phyloP scores from a whole-genome alignment of 2,113 vertebrate genomes.

The Zapornia atra region DNA sequence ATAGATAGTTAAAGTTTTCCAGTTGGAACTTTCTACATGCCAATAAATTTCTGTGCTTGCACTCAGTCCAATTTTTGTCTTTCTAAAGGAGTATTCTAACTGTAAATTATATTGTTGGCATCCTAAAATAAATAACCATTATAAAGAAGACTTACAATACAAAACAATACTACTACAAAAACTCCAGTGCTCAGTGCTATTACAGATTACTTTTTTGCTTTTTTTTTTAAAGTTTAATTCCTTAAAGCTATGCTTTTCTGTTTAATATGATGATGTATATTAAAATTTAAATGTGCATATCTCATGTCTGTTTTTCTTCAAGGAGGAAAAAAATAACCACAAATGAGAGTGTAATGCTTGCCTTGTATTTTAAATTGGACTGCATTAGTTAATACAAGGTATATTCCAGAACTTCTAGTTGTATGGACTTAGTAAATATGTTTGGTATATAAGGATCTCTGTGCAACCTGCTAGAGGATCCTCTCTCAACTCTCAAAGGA shows the following conservation, averaged over 20 bases:
- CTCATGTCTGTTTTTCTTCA: neutral
- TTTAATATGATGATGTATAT: neutral
- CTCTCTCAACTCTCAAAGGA: neutral
- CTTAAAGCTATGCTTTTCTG: neutral
- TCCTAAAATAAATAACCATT: neutral
- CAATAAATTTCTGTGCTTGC: neutral
- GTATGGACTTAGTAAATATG: neutral
- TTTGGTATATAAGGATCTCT: neutral
- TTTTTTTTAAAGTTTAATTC: neutral
- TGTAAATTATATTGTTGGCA: neutral
- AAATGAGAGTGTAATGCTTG: neutral
- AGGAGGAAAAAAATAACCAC: fast-evolving
- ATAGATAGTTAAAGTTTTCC: neutral
- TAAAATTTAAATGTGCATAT: neutral
- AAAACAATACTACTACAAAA: neutral
- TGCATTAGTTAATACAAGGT: neutral
- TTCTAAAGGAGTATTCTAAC: neutral
- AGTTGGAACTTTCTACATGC: neutral
- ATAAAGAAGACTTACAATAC: neutral
- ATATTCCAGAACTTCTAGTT: neutral
- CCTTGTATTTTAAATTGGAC: neutral
- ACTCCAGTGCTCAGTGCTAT: neutral
- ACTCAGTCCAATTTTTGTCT: neutral
- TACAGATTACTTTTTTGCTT: neutral
- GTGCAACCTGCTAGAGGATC: neutral